Evolutionary conservation across 1,140 invertebrate genomes (phyloP).

Genomic region (Bombus impatiens): DNA sequence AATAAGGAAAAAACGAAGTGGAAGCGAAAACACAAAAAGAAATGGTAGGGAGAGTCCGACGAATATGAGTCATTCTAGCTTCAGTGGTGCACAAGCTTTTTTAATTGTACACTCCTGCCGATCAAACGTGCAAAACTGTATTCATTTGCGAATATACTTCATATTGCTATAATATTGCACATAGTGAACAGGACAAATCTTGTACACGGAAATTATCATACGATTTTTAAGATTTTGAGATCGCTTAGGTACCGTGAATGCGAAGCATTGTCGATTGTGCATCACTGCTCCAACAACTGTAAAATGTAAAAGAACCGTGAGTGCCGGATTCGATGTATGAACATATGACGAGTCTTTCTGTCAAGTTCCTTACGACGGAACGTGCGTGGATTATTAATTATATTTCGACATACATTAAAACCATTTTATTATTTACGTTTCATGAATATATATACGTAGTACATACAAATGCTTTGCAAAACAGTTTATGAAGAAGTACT

Average conservation of each 20-base stretch:
- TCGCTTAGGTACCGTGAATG: not conserved
- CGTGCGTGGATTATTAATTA: constrained; percentile 46
- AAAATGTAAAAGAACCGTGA: constrained; percentile 44
- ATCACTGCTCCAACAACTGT: constrained; percentile 17
- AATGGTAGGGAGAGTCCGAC: constrained; percentile 11
- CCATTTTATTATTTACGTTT: not conserved
- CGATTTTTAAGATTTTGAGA: not conserved
- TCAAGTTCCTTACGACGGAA: not conserved
- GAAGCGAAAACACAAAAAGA: constrained; percentile 26
- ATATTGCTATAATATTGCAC: not conserved
- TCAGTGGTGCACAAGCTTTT: constrained; percentile 46
- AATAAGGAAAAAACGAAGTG: constrained; percentile 19
- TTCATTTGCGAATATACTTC: not conserved
- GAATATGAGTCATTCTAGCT: constrained; percentile 53
- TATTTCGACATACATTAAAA: not conserved
- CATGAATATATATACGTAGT: too few relatives aligned
- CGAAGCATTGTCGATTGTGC: not conserved
- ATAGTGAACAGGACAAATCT: not conserved
- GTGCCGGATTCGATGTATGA: constrained; percentile 41
- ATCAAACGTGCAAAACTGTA: not conserved
- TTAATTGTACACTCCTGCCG: not conserved
- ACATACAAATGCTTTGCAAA: too few relatives aligned
- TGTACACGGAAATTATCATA: not conserved
- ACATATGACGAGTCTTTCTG: constrained; percentile 15
- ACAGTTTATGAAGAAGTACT: not conserved